phyloP scores from a whole-genome alignment of 2,113 vertebrate genomes.

The Hippocampus guttulatus region DNA sequence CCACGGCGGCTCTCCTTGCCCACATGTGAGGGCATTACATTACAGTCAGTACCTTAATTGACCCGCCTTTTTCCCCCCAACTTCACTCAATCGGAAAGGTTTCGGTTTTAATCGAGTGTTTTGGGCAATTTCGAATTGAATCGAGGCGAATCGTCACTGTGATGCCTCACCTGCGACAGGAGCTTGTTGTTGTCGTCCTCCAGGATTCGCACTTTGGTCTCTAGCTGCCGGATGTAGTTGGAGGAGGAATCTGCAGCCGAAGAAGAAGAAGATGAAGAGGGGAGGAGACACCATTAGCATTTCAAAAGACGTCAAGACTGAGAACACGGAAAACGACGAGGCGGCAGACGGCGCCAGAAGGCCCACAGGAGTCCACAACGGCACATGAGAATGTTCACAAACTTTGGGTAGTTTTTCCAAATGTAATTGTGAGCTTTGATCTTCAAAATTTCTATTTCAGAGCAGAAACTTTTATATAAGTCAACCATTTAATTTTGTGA shows the following conservation, averaged over 20 bases:
- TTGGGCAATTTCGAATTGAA: background rate
- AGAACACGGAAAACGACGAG: conserved; percentile 24
- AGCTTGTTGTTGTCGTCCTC: conserved; percentile 88
- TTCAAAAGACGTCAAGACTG: conserved; percentile 47
- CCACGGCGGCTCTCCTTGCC: too few species aligned
- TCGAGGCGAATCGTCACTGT: too few species aligned
- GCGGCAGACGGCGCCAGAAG: conserved; percentile 35
- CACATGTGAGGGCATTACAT: too few species aligned
- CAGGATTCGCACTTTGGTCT: conserved; percentile 88
- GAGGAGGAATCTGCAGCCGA: conserved; percentile 81
- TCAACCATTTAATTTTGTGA: background rate
- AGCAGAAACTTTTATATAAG: background rate
- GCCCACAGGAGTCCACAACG: conserved; percentile 16
- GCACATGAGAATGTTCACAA: background rate
- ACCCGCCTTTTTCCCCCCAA: too few species aligned
- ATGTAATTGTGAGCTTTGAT: too few species aligned
- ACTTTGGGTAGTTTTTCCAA: background rate
- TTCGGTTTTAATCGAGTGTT: background rate
- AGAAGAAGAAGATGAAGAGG: conserved; percentile 19
- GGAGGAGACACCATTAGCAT: conserved; percentile 53
- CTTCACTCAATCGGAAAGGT: too few species aligned
- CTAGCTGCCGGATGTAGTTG: conserved; percentile 89
- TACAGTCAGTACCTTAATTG: too few species aligned
- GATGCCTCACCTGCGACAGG: conserved; percentile 80
- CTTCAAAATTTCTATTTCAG: background rate